Conservation (phyloP, 2,797 vertebrate genomes). For the Xiphorhynchus erythropygius region DNA sequence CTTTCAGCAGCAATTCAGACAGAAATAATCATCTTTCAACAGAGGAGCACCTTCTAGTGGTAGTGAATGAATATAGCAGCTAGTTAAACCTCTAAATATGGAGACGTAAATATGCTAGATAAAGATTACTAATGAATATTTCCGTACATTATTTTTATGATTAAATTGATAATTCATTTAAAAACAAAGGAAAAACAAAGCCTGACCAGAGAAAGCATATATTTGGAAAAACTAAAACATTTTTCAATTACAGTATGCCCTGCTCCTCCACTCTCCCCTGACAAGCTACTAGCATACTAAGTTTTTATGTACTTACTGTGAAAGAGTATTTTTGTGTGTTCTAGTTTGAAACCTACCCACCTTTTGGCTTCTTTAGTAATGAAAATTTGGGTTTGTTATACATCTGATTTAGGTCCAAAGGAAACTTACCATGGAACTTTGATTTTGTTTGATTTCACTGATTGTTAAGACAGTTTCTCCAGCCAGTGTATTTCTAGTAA, state of each 20-base stretch:
- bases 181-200: background rate
- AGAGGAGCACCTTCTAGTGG: conserved; percentile 63
- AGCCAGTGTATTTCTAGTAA: background rate
- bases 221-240: background rate
- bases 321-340: background rate
- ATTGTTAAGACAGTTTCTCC: background rate
- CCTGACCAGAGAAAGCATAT: background rate
- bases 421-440: background rate
- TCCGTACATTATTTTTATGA: background rate
- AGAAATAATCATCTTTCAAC: conserved; percentile 1
- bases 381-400: background rate
- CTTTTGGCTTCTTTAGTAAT: background rate
- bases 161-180: background rate
- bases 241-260: background rate
- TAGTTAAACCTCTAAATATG: background rate
- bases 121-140: background rate
- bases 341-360: background rate
- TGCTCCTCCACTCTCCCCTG: fast-evolving
- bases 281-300: background rate
- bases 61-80: background rate
- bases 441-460: background rate
- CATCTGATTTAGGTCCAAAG: background rate
- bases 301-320: background rate
- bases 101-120: background rate
- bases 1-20: background rate